Evolutionary conservation across 2,888 invertebrate species (phyloP), one percentile per base, ranked within the genome.

Genomic region (Mesorhabditis sp.): DNA sequence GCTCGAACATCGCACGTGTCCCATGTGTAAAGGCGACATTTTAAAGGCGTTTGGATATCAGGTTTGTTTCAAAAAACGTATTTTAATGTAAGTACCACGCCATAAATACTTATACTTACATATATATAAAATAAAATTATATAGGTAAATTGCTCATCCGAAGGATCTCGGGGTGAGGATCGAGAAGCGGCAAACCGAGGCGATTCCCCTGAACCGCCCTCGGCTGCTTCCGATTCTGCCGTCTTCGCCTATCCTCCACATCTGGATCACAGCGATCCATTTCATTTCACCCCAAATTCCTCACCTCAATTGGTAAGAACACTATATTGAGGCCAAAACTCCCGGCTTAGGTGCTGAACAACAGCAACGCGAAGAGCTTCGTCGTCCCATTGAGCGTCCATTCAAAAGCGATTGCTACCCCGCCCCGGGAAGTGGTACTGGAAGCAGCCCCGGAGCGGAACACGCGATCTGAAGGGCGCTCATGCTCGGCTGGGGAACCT

Each of bases 1-100:
- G 73, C 88, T 95, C 84, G 94, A 95, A 86, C 94, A 95, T 87
- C 90, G 94, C 76, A 94, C 94, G 45, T 95, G 95, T 87, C 95
- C 95, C 7, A 94, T 95, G 93, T 95, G 95, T 88, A 95, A 95
- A 88, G 91, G 93, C 91, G 95, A 95, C 88, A 95, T 95, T 81
- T 90, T 95, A 74, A 92, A 93, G 78, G 87, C 87, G n/a, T 88
- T 87, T 80, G 88, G 88, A 2, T 84, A 80, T 65, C 72, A 72
- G 28, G 74, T 74, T 62, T 64, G 65, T 67, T 44, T 43, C 4
- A 50, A 50, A 67, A 13, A 74, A 74, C 6, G 7, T 45, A 28
- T 45, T 58, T 66, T 74, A 75, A 5, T 66, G 42, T 72, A 80
- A 58, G 70, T 67, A 43, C n/a, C n/a, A 63, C 81, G 82, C 70